These are phyloP conservation scores for Dicrurus megarhynchus DNA, from an alignment of 2,113 vertebrate species.

Conservation along the genomic window DNA sequence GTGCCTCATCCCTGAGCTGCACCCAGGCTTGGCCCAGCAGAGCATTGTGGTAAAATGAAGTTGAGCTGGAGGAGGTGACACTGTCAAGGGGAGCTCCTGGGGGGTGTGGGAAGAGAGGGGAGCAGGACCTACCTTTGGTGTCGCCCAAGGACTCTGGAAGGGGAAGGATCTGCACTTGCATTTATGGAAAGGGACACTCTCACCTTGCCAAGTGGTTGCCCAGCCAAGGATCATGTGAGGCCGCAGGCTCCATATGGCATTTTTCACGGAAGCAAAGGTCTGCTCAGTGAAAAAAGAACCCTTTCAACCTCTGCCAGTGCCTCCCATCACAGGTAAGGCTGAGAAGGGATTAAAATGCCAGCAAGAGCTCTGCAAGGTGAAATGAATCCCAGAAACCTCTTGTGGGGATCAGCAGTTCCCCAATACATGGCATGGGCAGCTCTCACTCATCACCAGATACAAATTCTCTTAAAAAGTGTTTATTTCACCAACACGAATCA, in stretches of 20 bases:
- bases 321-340: neutral
- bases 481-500: neutral
- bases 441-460: neutral
- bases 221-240: neutral
- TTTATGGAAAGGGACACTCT: neutral
- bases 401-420: neutral
- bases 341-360: fast-evolving
- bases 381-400: neutral
- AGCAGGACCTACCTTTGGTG: neutral
- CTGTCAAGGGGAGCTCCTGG: neutral
- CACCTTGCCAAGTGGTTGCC: neutral
- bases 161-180: neutral
- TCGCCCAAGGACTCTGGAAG: neutral
- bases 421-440: fast-evolving
- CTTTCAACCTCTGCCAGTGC: neutral
- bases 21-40: neutral
- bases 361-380: neutral
- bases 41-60: fast-evolving
- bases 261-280: constrained; percentile 5
- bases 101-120: fast-evolving
- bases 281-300: neutral
- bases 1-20: neutral
- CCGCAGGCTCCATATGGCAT: constrained; percentile 21
- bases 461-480: neutral
- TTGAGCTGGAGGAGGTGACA: fast-evolving